Conservation (phyloP, 2,888 invertebrate genomes). For the Ophion costatus region DNA sequence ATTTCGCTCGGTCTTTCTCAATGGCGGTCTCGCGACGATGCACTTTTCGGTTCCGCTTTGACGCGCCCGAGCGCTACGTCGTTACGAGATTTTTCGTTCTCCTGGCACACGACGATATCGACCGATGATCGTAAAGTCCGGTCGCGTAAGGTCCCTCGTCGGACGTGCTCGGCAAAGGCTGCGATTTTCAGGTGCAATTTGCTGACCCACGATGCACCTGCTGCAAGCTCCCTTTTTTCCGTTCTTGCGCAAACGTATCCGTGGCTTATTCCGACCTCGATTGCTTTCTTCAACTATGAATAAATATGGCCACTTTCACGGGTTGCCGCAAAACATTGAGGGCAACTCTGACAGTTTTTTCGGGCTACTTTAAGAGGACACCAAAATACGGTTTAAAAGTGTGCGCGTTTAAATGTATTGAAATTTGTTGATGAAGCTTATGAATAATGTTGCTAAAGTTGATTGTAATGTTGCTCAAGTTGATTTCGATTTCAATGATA, state of each 20-base stretch:
- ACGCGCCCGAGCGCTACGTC: constrained; percentile 53
- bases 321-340: too few species aligned
- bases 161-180: constrained; percentile 38
- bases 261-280: not conserved
- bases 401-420: too few species aligned
- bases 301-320: too few species aligned
- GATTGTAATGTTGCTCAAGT: too few species aligned
- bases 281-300: not conserved
- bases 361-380: too few species aligned
- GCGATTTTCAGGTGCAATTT: constrained; percentile 67
- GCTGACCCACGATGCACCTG: constrained; percentile 64
- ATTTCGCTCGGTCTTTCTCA: constrained; percentile 54
- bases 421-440: too few species aligned
- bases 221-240: constrained; percentile 32
- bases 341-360: too few species aligned
- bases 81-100: constrained; percentile 69
- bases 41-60: constrained; percentile 69
- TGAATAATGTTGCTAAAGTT: too few species aligned
- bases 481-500: too few species aligned
- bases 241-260: constrained; percentile 4
- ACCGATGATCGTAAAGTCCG: constrained; percentile 69
- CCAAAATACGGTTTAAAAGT: too few species aligned
- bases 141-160: constrained; percentile 36
- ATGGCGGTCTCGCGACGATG: constrained; percentile 54
- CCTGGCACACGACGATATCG: constrained; percentile 54